phyloP scores from a whole-genome alignment of 2,113 vertebrate genomes.

The Oplegnathus fasciatus region DNA sequence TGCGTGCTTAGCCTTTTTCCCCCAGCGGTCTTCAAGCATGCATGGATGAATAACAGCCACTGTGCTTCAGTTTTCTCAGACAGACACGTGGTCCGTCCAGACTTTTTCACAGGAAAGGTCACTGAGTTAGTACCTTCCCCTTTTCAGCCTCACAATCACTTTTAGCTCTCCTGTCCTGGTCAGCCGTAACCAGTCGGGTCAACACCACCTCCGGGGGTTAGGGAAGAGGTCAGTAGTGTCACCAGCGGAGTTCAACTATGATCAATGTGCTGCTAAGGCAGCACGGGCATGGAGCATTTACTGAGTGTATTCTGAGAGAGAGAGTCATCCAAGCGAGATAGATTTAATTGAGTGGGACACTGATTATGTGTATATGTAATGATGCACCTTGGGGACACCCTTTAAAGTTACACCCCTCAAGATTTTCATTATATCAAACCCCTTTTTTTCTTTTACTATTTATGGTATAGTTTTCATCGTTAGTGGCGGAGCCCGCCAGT shows the following conservation, averaged over 20 bases:
- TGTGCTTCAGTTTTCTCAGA: conserved; percentile 23
- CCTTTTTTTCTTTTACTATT: no score
- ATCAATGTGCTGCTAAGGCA: neutral
- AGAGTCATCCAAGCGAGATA: neutral
- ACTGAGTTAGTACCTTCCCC: conserved; percentile 13
- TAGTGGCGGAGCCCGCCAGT: neutral
- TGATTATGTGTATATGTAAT: neutral
- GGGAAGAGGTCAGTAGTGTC: neutral
- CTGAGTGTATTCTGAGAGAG: neutral
- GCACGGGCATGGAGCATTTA: neutral
- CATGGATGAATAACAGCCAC: conserved; percentile 12
- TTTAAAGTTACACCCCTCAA: neutral
- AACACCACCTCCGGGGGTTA: conserved; percentile 1
- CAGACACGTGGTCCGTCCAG: neutral
- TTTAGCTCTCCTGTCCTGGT: neutral
- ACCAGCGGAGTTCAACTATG: neutral
- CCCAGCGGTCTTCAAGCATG: neutral
- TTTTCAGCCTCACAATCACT: neutral
- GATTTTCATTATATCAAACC: no score
- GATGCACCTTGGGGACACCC: neutral
- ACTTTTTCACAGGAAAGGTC: conserved; percentile 6
- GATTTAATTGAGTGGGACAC: neutral
- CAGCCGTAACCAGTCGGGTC: neutral
- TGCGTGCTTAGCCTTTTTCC: conserved; percentile 40
- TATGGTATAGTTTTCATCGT: neutral